These are phyloP conservation scores for Ophion obscuratus DNA, from an alignment of 2,888 invertebrate genomes.

Conservation along the genomic window DNA sequence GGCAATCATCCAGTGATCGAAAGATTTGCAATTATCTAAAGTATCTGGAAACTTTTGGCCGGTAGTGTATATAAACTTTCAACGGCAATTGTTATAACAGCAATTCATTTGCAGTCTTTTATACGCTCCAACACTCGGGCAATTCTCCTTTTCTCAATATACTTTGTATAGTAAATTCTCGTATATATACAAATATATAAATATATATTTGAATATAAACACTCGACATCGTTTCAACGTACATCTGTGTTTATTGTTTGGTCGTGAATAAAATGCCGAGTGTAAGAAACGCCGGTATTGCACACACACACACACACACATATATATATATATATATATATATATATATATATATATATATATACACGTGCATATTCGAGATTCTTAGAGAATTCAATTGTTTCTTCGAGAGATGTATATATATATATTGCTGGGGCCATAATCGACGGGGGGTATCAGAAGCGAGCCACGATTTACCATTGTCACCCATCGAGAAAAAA, in stretches of 20 bases:
- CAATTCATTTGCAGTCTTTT: conserved; percentile 36
- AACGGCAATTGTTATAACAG: conserved; percentile 37
- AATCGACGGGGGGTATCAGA: conserved; percentile 36
- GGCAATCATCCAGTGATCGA: too few species aligned
- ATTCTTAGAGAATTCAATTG: conserved; percentile 26
- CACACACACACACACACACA: not conserved
- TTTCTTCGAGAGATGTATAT: conserved; percentile 23
- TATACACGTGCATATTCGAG: conserved; percentile 17
- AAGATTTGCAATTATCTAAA: too few species aligned
- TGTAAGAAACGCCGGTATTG: conserved; percentile 25
- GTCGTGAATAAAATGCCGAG: conserved; percentile 43
- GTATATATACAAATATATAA: not conserved
- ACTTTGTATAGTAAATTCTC: conserved; percentile 4
- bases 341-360: too few species aligned
- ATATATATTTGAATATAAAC: not conserved
- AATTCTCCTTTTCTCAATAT: conserved; percentile 13
- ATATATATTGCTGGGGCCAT: conserved; percentile 9
- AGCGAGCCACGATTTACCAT: conserved; percentile 44
- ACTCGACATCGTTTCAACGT: conserved; percentile 31
- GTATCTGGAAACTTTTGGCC: too few species aligned
- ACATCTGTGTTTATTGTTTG: conserved; percentile 41
- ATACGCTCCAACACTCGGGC: not conserved
- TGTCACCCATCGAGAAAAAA: conserved; percentile 41
- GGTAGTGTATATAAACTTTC: not conserved
- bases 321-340: too few species aligned